Evolutionary conservation across 2,888 invertebrate species (phyloP).

Genomic region (Neelides folsomi): DNA sequence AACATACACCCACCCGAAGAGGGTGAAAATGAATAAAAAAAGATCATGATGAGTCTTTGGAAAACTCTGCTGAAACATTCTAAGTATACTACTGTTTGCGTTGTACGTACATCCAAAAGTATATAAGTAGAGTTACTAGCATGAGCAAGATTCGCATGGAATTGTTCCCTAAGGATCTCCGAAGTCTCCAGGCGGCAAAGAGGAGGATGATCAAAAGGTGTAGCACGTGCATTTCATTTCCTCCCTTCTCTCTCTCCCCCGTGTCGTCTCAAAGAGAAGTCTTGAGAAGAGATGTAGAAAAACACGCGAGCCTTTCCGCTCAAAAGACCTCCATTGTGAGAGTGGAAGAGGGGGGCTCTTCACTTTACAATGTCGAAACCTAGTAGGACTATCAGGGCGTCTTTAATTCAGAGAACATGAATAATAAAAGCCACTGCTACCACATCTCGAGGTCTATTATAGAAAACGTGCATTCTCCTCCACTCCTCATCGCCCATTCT

Average conservation of each 20-base stretch:
- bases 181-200: no score
- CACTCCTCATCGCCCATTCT: neutral
- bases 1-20: neutral
- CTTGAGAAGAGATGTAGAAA: conserved; percentile 4
- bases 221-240: conserved; percentile 16
- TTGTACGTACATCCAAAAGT: no score
- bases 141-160: no score
- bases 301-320: conserved; percentile 11
- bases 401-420: neutral
- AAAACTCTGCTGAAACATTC: no score
- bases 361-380: neutral
- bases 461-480: neutral
- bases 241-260: no score
- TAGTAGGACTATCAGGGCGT: neutral
- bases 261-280: neutral
- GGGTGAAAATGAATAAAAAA: no score
- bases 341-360: neutral
- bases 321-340: conserved; percentile 7
- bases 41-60: no score
- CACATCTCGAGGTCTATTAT: neutral
- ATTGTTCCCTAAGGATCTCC: no score
- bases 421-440: neutral
- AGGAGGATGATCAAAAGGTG: conserved; percentile 4
- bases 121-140: no score
- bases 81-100: no score